Conservation (phyloP, 2,888 invertebrate genomes). For the Chalcis sispes region DNA sequence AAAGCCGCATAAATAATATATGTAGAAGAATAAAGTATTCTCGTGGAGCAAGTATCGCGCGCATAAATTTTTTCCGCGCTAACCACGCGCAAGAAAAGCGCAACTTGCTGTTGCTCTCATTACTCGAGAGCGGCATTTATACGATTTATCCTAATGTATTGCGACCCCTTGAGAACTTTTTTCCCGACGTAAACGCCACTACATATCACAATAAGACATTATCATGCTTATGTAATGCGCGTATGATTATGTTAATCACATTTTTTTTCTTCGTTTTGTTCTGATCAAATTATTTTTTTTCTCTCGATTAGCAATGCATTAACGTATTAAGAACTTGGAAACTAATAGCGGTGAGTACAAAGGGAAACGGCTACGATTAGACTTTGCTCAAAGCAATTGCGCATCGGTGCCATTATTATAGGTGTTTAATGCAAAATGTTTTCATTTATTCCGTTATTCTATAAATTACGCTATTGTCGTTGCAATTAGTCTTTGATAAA, state of each 20-base stretch:
- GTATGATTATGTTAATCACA: slow-evolving; percentile 32
- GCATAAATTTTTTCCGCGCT: no score
- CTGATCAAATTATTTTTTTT: slow-evolving; percentile 30
- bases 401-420: slow-evolving; percentile 24
- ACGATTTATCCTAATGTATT: neutral
- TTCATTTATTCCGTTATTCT: slow-evolving; percentile 22
- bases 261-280: slow-evolving; percentile 9
- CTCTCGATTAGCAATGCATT: slow-evolving; percentile 43
- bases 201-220: slow-evolving; percentile 18
- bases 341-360: slow-evolving; percentile 48
- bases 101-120: neutral
- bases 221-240: slow-evolving; percentile 30
- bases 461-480: neutral
- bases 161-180: slow-evolving; percentile 34
- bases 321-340: slow-evolving; percentile 32
- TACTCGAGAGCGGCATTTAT: neutral
- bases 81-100: neutral
- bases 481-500: neutral
- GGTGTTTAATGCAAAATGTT: slow-evolving; percentile 38
- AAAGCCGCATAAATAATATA: no score
- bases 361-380: slow-evolving; percentile 34
- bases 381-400: neutral
- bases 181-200: neutral
- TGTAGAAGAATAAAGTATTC: no score
- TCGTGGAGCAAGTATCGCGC: no score